Conservation (phyloP, 2,888 invertebrate genomes). For the Erebia ligea region DNA sequence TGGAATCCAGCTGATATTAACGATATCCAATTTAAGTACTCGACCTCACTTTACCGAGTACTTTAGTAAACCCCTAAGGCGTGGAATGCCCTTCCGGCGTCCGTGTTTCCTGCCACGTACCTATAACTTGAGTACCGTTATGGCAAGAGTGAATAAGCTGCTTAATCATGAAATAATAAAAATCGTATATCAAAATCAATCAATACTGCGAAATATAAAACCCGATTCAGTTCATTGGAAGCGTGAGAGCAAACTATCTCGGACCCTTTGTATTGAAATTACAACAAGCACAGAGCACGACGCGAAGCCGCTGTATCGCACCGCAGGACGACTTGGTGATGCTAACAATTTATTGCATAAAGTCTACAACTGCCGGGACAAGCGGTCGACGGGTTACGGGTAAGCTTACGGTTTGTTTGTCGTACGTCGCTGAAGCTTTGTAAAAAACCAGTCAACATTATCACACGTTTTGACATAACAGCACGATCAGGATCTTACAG, state of each 20-base stretch:
- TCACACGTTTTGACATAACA: not conserved
- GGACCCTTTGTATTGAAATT: constrained; percentile 67
- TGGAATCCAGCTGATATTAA: too few species aligned
- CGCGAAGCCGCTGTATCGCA: constrained; percentile 65
- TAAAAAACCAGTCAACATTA: not conserved
- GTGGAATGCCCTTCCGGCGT: too few species aligned
- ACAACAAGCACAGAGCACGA: constrained; percentile 75
- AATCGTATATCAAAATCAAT: not conserved
- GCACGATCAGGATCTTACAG: not conserved
- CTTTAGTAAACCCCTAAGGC: too few species aligned
- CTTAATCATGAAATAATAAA: not conserved
- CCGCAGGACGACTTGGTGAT: constrained; percentile 49
- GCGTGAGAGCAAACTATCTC: constrained; percentile 77
- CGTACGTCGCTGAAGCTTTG: not conserved
- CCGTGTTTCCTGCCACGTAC: too few species aligned
- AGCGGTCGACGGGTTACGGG: constrained; percentile 25
- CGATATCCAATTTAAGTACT: too few species aligned
- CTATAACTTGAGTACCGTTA: too few species aligned
- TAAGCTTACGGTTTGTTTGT: constrained; percentile 12
- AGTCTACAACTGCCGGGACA: constrained; percentile 36
- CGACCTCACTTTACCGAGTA: too few species aligned
- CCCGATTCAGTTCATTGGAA: constrained; percentile 40
- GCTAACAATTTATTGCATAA: constrained; percentile 63
- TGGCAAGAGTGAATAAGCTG: too few species aligned
- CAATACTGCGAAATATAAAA: constrained; percentile 12